Evolutionary conservation across 1,140 invertebrate species (phyloP).

Genomic region (Globodera ellingtonae): DNA sequence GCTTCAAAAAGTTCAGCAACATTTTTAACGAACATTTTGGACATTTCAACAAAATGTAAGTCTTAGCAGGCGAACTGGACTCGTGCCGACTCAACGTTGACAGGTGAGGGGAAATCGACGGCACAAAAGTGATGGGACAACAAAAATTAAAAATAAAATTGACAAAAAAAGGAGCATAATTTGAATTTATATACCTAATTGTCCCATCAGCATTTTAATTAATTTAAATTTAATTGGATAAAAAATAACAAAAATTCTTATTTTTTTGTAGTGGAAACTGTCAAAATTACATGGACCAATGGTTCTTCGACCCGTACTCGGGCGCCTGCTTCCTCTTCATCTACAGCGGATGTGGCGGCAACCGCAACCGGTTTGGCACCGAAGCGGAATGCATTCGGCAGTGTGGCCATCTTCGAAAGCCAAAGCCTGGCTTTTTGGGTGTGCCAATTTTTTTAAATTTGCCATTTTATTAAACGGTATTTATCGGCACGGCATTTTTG

Average conservation of each 20-base stretch:
- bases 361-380: constrained; percentile 81
- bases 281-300: constrained; percentile 43
- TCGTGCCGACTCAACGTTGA: constrained; percentile 37
- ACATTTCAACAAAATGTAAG: too few relatives aligned
- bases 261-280: constrained; percentile 28
- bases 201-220: too few relatives aligned
- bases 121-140: too few relatives aligned
- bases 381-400: constrained; percentile 77
- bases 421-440: constrained; percentile 35
- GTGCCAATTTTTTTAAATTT: constrained; percentile 4
- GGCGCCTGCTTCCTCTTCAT: constrained; percentile 64
- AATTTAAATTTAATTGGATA: too few relatives aligned
- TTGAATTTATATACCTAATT: too few relatives aligned
- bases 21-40: too few relatives aligned
- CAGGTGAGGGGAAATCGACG: not conserved
- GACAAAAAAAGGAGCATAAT: too few relatives aligned
- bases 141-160: too few relatives aligned
- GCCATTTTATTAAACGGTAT: too few relatives aligned
- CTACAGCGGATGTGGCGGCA: constrained; percentile 81
- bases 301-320: constrained; percentile 53
- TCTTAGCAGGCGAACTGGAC: too few relatives aligned
- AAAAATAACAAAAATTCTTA: not conserved
- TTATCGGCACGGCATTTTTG: too few relatives aligned
- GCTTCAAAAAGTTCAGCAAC: too few relatives aligned
- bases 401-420: constrained; percentile 69